phyloP scores from a whole-genome alignment of 2,113 vertebrate species.

The Machaerirhynchus nigripectus region DNA sequence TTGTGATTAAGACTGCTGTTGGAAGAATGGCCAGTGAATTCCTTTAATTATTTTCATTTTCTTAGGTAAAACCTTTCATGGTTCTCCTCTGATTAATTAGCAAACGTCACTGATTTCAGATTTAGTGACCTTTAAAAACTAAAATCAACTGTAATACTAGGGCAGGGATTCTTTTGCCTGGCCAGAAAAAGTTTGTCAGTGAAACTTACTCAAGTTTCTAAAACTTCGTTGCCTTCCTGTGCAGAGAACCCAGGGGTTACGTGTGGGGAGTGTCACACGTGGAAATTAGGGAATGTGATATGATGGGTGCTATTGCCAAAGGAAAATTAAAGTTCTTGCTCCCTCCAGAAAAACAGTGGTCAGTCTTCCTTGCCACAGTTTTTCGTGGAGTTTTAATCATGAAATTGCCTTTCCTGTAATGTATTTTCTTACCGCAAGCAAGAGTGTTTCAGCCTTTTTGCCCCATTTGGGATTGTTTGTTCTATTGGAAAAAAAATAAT shows the following conservation, averaged over 20 bases:
- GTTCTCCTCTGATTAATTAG: neutral
- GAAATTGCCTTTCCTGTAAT: neutral
- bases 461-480: neutral
- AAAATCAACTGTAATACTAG: neutral
- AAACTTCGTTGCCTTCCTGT: neutral
- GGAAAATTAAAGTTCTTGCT: neutral
- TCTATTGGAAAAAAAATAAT: neutral
- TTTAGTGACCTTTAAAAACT: neutral
- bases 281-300: neutral
- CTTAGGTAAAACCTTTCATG: neutral
- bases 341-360: neutral
- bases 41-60: neutral
- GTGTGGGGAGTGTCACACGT: neutral
- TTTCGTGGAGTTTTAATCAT: neutral
- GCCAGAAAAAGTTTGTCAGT: neutral
- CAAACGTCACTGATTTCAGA: neutral
- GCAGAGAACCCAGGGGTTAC: neutral
- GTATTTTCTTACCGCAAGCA: neutral
- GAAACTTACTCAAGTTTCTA: neutral
- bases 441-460: neutral
- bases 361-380: neutral
- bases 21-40: neutral
- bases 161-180: neutral
- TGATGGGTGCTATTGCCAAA: neutral
- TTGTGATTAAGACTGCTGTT: neutral